Base-by-base conservation (phyloP, 2,797 vertebrate genomes). In the Leucoraja ocellata region DNA sequence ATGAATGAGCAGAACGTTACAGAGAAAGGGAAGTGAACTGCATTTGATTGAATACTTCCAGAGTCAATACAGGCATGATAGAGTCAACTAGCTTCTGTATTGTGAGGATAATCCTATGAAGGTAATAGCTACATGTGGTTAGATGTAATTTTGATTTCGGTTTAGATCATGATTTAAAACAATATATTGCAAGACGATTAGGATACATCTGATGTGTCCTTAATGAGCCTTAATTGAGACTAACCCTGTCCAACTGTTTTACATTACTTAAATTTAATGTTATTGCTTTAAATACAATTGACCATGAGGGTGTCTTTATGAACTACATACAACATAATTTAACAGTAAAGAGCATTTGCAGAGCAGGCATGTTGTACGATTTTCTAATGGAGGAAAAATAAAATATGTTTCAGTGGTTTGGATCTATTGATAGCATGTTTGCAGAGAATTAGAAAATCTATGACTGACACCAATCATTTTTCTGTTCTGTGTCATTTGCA, bases 281-380 rank as follows among this genome's bases (percentile, higher is more conserved):
- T 71, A 91, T 73, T 91, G 65, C 32, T 71, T 91, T 39, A 91
- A 91, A 6, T 71, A 91, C 86, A 91, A 21, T 71, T 91, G 63
- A 91, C 32, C 86, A 73, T 91, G 39, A 71, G 21, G 16, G 16
- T 39, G 6, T 91, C 86, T 91, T 91, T 91, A 71, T 32, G n/a
- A 91, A 91, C 3, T 16, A 68, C 21, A 73, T 71, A 46, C 54
- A 73, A 91, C 28, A 68, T 32, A 18, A 68, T 91, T 68, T 91
- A 68, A 91, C 86, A 39, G 32, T 39, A 71, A 91, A 71, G 32
- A 39, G n/a, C 21, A 91, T 91, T 91, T 91, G 61, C 68, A 91
- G 11, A 91, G 2, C n/a, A 71, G 86, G 23, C 54, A 63, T 14
- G 8, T 84, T 65, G 18, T 1, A n/a, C 63, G 28, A 28, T 65